Evolutionary conservation across 2,797 vertebrate species (phyloP), one percentile per base, ranked within the genome.

Genomic region (Pantherophis vulpinus): DNA sequence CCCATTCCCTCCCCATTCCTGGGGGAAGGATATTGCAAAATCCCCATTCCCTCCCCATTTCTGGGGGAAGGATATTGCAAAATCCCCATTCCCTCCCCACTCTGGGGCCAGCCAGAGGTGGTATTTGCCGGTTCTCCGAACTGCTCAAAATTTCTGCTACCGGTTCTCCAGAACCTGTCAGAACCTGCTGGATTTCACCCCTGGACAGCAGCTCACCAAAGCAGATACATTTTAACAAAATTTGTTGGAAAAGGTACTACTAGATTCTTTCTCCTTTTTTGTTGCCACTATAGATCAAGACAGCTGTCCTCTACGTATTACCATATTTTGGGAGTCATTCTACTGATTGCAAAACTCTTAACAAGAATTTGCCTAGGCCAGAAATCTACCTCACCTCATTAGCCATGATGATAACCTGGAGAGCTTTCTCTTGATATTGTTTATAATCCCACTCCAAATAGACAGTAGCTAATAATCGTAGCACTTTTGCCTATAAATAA

Each of bases 381-480:
- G 13, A 0, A 90, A 42, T 42, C 88, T n/a, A 9, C 11, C 27
- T 94, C 96, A 99, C 99, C 98, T 99, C 98, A 95, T 99, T 99
- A 93, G 99, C 99, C 97, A 99, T 96, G 94, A 4, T 97, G 94
- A 99, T 96, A 91, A 98, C 98, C 91, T 94, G 95, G 91, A 99
- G 95, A 87, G 99, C 98, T 94, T 99, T 98, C 63, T 98, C 98
- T 93, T 97, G 97, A 97, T 98, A 98, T 70, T 96, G 96, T 87
- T 92, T 97, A 96, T 96, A 97, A 91, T 98, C 98, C 98, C 98
- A 99, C 60, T 99, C 98, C 0, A 99, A 95, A 97, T 99, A 99
- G 93, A 98, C 98, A 5, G 98, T 98, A 58, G 98, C 98, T 13
- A 99, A 97, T 92, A 99, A 97, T 61, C 98, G 97, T 88, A 99